Base-by-base conservation (phyloP, 1,140 invertebrate species). In the Zaprionus taronus region DNA sequence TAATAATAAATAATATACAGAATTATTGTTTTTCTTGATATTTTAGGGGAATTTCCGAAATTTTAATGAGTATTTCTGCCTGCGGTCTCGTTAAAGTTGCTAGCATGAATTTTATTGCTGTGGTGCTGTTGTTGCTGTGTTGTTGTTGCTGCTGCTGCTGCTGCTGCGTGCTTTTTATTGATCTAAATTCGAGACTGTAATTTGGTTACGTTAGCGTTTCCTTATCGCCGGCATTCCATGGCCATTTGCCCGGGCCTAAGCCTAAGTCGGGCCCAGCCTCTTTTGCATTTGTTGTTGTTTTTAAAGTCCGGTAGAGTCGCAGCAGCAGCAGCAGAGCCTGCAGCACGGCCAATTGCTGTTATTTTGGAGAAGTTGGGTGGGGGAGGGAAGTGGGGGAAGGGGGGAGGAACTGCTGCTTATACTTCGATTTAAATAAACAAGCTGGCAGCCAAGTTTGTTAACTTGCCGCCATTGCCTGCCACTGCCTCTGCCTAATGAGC, bases 141-240 rank as follows among this genome's bases (percentile, higher is more conserved):
- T 28, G 56, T 67, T 62, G 71, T 63, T 61, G 58, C 34, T 64
- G 34, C n/a, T n/a, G n/a, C n/a, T 62, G 44, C 41, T 44, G 34
- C 22, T 31, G 71, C 79, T 83, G 80, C 68, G 78, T 83, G 61
- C 69, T 77, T 77, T 78, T 81, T 79, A 83, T 84, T 87, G 84
- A 87, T 86, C 83, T 81, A 84, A 87, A 87, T 87, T 87, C 79
- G 70, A 47, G 75, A 64, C 72, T 79, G 82, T 68, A 83, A 87
- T 86, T 85, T 86, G 60, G 76, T 83, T 63, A 36, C 44, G 72
- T 57, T 65, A 74, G 76, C 74, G 66, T 79, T 81, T 77, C 66
- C 69, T 86, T 87, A 87, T 86, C 83, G 80, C 63, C 20, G 56
- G 69, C 72, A 80, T 80, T 79, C 83, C 76, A 58, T 63, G 73